phyloP scores from a whole-genome alignment of 2,888 invertebrate species.

The Aporophyla lueneburgensis region DNA sequence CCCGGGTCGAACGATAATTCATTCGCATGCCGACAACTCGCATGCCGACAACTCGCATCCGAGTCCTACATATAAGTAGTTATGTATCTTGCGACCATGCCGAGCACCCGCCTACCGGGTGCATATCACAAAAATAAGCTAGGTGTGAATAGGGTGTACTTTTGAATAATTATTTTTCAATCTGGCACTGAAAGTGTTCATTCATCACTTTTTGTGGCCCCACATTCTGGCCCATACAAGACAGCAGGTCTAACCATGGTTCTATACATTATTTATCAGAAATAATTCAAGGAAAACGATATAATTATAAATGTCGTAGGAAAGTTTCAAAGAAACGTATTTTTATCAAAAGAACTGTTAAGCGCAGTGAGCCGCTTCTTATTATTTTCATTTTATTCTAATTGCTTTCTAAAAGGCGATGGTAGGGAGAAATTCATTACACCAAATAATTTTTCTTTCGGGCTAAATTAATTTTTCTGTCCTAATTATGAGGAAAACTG shows the following conservation, averaged over 20 bases:
- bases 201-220: neutral
- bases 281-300: slow-evolving; percentile 16
- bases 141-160: no score
- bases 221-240: no score
- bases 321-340: slow-evolving; percentile 1
- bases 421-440: slow-evolving; percentile 74
- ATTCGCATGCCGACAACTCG: no score
- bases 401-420: slow-evolving; percentile 57
- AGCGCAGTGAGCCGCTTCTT: slow-evolving; percentile 27
- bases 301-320: slow-evolving; percentile 29
- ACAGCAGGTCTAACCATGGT: no score
- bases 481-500: slow-evolving; percentile 66
- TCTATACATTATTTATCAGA: neutral
- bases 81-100: no score
- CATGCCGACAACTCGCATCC: no score
- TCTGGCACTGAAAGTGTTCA: no score
- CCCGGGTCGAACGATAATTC: no score
- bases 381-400: slow-evolving; percentile 60
- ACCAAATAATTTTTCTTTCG: slow-evolving; percentile 73
- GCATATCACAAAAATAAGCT: no score
- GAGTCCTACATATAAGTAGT: no score
- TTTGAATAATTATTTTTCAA: no score
- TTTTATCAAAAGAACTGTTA: slow-evolving; percentile 26
- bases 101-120: no score
- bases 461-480: slow-evolving; percentile 73